Conservation (phyloP, 2,797 vertebrate species). For the Catamblyrhynchus diadema region DNA sequence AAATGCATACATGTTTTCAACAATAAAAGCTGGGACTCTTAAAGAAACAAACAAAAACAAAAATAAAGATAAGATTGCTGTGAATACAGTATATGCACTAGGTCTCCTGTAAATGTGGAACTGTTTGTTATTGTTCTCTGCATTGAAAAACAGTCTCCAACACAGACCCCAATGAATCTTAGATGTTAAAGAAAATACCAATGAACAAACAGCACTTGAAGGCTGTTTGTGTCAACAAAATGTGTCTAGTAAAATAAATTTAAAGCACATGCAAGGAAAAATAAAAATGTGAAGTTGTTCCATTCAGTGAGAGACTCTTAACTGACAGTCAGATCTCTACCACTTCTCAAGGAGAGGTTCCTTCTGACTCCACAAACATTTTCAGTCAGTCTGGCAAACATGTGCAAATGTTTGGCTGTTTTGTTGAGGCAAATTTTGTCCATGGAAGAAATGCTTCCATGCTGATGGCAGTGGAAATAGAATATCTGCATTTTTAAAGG, state of each 20-base stretch:
- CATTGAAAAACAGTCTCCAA: conserved; percentile 53
- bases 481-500: conserved; percentile 75
- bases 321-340: conserved; percentile 59
- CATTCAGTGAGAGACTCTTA: conserved; percentile 55
- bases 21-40: conserved; percentile 72
- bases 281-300: conserved; percentile 48
- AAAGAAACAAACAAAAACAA: conserved; percentile 27
- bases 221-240: conserved; percentile 58
- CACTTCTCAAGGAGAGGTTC: conserved; percentile 60
- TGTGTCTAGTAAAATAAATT: conserved; percentile 43
- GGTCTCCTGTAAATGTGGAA: conserved; percentile 67
- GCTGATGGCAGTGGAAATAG: conserved; percentile 59
- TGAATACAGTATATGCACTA: conserved; percentile 65
- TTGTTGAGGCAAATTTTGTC: conserved; percentile 45
- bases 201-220: conserved; percentile 54
- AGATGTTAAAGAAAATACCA: conserved; percentile 59
- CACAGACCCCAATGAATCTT: conserved; percentile 67
- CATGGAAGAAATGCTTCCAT: conserved; percentile 68
- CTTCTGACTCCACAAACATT: conserved; percentile 49
- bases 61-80: conserved; percentile 11
- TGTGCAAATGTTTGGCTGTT: conserved; percentile 62
- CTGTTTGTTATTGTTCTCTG: conserved; percentile 56
- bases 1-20: conserved; percentile 55
- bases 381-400: conserved; percentile 65
- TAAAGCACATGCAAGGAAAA: conserved; percentile 75